Evolutionary conservation across 2,888 invertebrate genomes (phyloP).

Genomic region (Branchellion lobata): DNA sequence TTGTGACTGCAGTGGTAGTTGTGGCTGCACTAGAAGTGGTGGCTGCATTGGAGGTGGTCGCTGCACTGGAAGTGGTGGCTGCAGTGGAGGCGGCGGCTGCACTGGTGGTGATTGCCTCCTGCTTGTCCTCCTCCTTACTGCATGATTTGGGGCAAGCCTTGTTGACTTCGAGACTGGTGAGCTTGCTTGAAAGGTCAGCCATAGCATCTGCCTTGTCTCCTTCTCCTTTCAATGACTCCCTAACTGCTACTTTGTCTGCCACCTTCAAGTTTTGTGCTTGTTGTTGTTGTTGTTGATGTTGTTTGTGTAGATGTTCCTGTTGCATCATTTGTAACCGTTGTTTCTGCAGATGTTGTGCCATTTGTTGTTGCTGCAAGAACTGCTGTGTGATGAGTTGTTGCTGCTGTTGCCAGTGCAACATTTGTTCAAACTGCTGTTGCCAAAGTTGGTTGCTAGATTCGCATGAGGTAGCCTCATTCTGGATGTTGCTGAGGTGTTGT

Average conservation of each 20-base stretch:
- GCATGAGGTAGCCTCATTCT: slow-evolving; percentile 34
- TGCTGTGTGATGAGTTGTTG: slow-evolving; percentile 37
- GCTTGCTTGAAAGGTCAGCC: too few species aligned
- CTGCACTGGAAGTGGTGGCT: background rate
- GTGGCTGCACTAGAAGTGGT: background rate
- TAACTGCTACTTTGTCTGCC: background rate
- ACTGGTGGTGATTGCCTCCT: background rate
- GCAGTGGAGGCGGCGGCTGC: background rate
- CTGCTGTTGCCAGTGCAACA: slow-evolving; percentile 61
- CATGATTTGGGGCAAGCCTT: too few species aligned
- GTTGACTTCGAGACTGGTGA: too few species aligned
- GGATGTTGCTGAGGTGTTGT: slow-evolving; percentile 53
- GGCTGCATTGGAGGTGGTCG: background rate
- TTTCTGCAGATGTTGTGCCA: slow-evolving; percentile 53
- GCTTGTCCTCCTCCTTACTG: too few species aligned
- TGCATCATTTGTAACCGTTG: slow-evolving; percentile 55
- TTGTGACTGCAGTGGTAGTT: background rate
- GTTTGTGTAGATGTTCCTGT: slow-evolving; percentile 48
- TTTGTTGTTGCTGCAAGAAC: slow-evolving; percentile 42
- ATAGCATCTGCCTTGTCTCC: too few species aligned
- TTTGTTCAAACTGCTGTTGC: slow-evolving; percentile 46
- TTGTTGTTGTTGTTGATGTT: background rate
- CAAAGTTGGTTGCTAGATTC: slow-evolving; percentile 35
- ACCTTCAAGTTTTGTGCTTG: background rate
- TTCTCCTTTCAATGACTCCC: too few species aligned